Percentiles rank a stretch among this genome's conserved stretches.
phyloP scores from a whole-genome alignment of 2,113 vertebrate species.

The Panurus biarmicus region DNA sequence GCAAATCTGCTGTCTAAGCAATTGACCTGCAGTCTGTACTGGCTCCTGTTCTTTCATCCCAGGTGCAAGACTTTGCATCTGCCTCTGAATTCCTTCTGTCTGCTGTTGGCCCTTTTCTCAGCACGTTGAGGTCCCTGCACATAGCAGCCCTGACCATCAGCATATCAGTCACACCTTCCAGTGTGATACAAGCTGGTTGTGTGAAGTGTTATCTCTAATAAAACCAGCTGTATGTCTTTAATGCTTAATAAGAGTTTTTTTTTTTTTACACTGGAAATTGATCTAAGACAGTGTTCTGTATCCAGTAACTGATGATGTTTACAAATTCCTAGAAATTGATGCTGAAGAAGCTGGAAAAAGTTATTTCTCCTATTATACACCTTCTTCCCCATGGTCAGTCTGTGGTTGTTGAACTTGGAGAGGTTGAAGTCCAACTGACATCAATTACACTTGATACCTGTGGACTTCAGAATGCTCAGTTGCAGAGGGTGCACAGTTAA shows the following conservation, averaged over 20 bases:
- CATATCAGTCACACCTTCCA: not conserved
- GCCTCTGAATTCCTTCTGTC: not conserved
- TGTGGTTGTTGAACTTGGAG: not conserved
- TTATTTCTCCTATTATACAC: not conserved
- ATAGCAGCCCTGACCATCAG: not conserved
- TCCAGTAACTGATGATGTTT: not conserved
- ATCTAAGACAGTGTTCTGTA: not conserved
- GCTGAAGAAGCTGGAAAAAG: not conserved
- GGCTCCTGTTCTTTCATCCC: not conserved
- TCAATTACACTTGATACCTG: not conserved
- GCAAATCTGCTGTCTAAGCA: not conserved
- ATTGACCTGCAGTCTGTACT: not conserved
- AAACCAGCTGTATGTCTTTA: not conserved
- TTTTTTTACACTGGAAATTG: not conserved
- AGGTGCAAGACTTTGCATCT: not conserved
- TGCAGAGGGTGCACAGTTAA: not conserved
- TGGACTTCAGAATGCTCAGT: not conserved
- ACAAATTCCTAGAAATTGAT: not conserved
- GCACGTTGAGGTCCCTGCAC: not conserved
- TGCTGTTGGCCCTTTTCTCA: not conserved
- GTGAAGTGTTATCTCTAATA: not conserved
- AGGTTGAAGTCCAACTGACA: not conserved
- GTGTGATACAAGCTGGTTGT: not conserved
- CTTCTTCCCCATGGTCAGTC: not conserved
- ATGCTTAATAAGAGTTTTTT: not conserved